Conservation (phyloP, 2,113 vertebrate species). For the Picathartes gymnocephalus region DNA sequence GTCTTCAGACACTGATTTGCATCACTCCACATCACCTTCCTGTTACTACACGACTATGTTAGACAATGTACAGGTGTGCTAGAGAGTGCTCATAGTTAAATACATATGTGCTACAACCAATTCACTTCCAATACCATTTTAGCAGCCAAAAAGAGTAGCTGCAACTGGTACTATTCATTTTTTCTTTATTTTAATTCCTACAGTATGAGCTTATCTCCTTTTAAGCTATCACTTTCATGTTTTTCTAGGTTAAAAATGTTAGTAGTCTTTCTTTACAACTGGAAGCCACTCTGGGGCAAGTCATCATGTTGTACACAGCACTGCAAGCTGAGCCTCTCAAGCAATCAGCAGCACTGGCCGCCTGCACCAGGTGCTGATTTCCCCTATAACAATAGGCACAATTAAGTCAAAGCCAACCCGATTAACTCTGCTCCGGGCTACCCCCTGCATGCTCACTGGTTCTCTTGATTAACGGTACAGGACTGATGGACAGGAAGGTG, state of each 20-base stretch:
- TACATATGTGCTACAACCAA: neutral
- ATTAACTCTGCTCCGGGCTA: constrained; percentile 25
- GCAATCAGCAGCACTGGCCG: constrained; percentile 14
- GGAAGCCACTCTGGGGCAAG: neutral
- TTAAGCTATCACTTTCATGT: neutral
- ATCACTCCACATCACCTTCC: neutral
- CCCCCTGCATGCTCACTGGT: constrained; percentile 1
- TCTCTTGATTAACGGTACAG: constrained; percentile 51
- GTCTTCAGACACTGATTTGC: neutral
- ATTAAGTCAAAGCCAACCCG: constrained; percentile 48
- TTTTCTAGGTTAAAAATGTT: neutral
- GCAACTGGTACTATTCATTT: neutral
- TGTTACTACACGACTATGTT: neutral
- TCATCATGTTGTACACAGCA: neutral
- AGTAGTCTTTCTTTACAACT: neutral
- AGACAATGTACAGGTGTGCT: neutral
- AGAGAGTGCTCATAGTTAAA: neutral
- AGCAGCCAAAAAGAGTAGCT: neutral
- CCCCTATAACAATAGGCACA: constrained; percentile 32
- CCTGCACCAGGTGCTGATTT: constrained; percentile 12
- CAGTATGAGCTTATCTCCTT: neutral
- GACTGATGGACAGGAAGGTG: constrained; percentile 18
- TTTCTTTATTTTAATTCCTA: neutral
- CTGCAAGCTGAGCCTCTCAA: constrained; percentile 23
- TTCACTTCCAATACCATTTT: neutral